Evolutionary conservation across 2,888 invertebrate species (phyloP).

Genomic region (Tethea ocularis): DNA sequence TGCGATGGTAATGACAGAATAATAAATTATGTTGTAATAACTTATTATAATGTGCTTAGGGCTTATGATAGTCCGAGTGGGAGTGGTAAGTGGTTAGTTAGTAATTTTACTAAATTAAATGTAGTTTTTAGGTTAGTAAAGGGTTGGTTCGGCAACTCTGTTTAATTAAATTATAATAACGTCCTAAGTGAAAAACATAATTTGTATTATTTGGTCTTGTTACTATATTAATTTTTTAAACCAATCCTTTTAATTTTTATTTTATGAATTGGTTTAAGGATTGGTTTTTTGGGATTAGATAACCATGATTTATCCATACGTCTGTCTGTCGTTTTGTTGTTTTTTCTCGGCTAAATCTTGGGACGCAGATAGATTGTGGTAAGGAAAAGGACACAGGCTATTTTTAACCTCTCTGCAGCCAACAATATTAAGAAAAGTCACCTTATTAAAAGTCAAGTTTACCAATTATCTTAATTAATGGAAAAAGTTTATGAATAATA

Average conservation of each 20-base stretch:
- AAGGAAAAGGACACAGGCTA: too few species aligned
- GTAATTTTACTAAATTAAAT: slow-evolving; percentile 69
- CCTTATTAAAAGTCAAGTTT: too few species aligned
- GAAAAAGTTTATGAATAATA: neutral
- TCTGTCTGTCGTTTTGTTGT: too few species aligned
- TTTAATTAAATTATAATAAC: neutral
- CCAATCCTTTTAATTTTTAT: too few species aligned
- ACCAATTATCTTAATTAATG: neutral
- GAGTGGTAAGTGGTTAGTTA: slow-evolving; percentile 68
- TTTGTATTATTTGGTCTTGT: neutral
- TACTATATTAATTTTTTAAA: too few species aligned
- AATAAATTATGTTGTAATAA: slow-evolving; percentile 83
- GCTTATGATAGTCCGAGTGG: slow-evolving; percentile 62
- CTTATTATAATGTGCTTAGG: slow-evolving; percentile 76
- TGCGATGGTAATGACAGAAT: slow-evolving; percentile 80
- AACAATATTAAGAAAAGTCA: too few species aligned
- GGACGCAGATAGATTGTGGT: too few species aligned
- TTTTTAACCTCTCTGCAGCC: too few species aligned
- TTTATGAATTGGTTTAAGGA: too few species aligned
- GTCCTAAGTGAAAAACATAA: neutral
- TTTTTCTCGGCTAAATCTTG: too few species aligned
- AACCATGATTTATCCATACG: too few species aligned
- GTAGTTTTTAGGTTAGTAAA: slow-evolving; percentile 56
- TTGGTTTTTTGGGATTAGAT: too few species aligned
- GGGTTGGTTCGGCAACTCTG: slow-evolving; percentile 46